Evolutionary conservation across 2,888 invertebrate species (phyloP), one percentile per base, ranked within the genome.

Genomic region (Megamerina dolium): DNA sequence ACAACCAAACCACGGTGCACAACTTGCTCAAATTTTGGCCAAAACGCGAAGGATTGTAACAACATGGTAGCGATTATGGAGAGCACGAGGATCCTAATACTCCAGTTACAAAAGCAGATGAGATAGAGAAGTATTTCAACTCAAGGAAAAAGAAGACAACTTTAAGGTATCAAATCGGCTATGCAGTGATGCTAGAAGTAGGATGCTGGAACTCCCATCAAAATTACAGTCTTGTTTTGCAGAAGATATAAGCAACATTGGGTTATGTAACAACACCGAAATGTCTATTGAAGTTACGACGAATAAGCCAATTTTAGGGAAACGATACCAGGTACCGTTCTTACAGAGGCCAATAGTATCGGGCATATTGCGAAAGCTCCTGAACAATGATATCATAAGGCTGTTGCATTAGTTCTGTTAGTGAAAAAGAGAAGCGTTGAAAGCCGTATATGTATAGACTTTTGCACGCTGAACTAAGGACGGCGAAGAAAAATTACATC

Each of bases 241-340:
- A 16, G 46, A 46, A 31, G 37, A 44, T 12, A 21, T 53, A 12
- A 20, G 38, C 4, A 14, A 39, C 1, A 17, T 51, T 13, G 45
- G 41, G 3, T 21, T 41, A 30, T 50, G 47, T 27, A 54, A 49
- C 8, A 48, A 21, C 21, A 41, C 38, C 2, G 23, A 23, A 8
- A 51, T 53, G 48, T 37, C 38, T 2, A 49, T 50, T 9, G 27
- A 33, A 5, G 40, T 52, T 2, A 46, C 21, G 3, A 45, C 49
- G 4, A 39, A 44, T 2, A 31, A 46, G 10, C 45, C 47, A 31
- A 42, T 53, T 8, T 20, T 50, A 2, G 49, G 52, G 1, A 52
- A 48, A 33, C 43, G 41, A 13, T 53, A 50, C 21, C 49, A 51
- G 17, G 48, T 52, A 1, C n/a, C n/a, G n/a, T n/a, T n/a, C n/a